phyloP scores from a whole-genome alignment of 2,113 vertebrate species.

The Equus quagga region DNA sequence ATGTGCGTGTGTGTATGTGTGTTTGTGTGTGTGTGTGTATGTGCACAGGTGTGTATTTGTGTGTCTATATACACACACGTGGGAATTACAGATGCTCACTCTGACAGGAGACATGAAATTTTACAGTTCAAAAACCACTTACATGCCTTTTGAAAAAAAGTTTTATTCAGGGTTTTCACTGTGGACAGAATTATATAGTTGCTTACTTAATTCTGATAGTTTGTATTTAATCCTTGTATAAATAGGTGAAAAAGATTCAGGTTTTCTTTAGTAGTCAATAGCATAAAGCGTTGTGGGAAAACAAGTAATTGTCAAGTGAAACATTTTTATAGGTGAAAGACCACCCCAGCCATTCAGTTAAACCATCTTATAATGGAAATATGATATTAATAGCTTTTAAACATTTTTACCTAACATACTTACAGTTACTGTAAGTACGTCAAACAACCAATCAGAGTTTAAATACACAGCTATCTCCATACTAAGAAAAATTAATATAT shows the following conservation, averaged over 20 bases:
- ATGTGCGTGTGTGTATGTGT: conserved; percentile 48
- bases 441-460: conserved; percentile 80
- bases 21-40: not conserved
- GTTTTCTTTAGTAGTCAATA: conserved; percentile 94
- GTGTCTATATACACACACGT: conserved; percentile 85
- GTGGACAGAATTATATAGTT: conserved; percentile 94
- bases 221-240: conserved; percentile 92
- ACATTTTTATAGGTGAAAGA: conserved; percentile 89
- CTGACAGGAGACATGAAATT: conserved; percentile 92
- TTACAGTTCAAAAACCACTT: conserved; percentile 95
- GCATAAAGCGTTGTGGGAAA: conserved; percentile 89
- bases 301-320: conserved; percentile 95
- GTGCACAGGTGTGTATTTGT: conserved; percentile 78
- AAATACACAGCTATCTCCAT: conserved; percentile 81
- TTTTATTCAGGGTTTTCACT: conserved; percentile 99
- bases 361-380: conserved; percentile 86
- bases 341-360: conserved; percentile 86
- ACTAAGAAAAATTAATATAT: conserved; percentile 85
- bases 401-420: conserved; percentile 84
- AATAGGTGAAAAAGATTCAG: conserved; percentile 93
- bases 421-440: conserved; percentile 86
- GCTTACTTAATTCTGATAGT: conserved; percentile 91
- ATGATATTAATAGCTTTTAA: conserved; percentile 82
- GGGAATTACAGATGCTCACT: conserved; percentile 90
- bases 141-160: conserved; percentile 96